Percentiles rank a stretch among this genome's conserved stretches.
These are phyloP conservation scores for Heliconius sara DNA, from an alignment of 2,888 invertebrate genomes.

Conservation along the genomic window DNA sequence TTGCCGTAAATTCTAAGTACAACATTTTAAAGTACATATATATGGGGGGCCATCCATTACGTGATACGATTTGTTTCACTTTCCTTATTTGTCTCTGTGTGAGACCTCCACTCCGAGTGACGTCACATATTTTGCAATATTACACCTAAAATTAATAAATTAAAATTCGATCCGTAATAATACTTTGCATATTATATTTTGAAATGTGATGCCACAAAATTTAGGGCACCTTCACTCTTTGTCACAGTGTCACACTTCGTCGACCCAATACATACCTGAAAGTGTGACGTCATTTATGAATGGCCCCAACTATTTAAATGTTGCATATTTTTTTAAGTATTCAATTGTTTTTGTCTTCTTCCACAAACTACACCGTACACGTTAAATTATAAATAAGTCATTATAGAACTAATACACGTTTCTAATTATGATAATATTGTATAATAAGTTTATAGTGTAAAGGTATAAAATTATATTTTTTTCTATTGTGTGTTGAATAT, in stretches of 20 bases:
- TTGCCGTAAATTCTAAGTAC: neutral
- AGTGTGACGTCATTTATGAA: neutral
- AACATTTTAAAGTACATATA: neutral
- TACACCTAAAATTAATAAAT: too few species aligned
- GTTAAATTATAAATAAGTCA: slow-evolving; percentile 3
- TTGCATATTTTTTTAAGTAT: neutral
- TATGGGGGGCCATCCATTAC: neutral
- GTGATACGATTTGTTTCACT: neutral
- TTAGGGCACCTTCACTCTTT: too few species aligned
- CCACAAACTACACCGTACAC: neutral
- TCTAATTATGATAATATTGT: slow-evolving; percentile 10
- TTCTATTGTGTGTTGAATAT: neutral
- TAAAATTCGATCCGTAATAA: too few species aligned
- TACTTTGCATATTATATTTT: too few species aligned
- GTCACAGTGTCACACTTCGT: too few species aligned
- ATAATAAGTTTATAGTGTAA: slow-evolving; percentile 23
- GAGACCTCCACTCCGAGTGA: too few species aligned
- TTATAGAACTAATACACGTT: slow-evolving; percentile 11
- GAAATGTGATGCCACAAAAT: too few species aligned
- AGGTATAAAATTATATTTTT: slow-evolving; percentile 7
- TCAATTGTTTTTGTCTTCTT: neutral
- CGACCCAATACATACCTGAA: too few species aligned
- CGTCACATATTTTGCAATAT: too few species aligned
- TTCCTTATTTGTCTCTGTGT: too few species aligned
- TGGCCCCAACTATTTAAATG: neutral